Percentiles rank a stretch among this genome's conserved stretches.
Evolutionary conservation across 2,888 invertebrate species (phyloP).

Genomic region (Ectropis crepuscularia): DNA sequence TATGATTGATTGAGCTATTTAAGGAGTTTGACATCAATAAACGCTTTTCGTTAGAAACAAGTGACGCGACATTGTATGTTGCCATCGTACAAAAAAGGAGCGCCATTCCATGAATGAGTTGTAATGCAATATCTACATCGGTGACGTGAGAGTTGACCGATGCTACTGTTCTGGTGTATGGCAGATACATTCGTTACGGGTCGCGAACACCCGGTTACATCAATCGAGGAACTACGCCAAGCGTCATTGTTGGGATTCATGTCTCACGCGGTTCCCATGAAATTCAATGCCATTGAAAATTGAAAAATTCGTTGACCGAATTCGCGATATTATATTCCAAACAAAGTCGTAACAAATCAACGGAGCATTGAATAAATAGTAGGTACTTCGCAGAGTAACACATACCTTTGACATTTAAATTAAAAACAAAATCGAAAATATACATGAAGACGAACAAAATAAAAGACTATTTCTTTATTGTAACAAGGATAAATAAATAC

Average conservation of each 20-base stretch:
- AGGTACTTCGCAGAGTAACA: not conserved
- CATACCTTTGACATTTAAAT: not conserved
- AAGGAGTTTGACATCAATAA: conserved; percentile 1
- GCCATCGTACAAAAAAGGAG: conserved; percentile 53
- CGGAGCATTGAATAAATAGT: conserved; percentile 2
- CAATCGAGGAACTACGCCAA: conserved; percentile 72
- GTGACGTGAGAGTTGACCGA: conserved; percentile 41
- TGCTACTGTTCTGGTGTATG: conserved; percentile 45
- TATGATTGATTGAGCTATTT: conserved; percentile 3
- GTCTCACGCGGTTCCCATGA: conserved; percentile 61
- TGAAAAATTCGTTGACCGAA: conserved; percentile 32
- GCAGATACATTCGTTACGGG: conserved; percentile 62
- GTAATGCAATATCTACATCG: conserved; percentile 50
- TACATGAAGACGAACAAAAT: too few species aligned
- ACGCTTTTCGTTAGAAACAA: conserved; percentile 37
- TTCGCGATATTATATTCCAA: conserved; percentile 19
- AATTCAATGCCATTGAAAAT: conserved; percentile 37
- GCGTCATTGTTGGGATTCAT: conserved; percentile 59
- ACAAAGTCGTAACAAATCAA: conserved; percentile 3
- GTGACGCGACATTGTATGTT: conserved; percentile 45
- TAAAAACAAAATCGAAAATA: too few species aligned
- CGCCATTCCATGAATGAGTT: conserved; percentile 50
- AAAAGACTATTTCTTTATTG: too few species aligned
- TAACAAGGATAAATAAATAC: too few species aligned
- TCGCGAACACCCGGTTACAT: conserved; percentile 56